These are phyloP conservation scores for Pollenia labialis DNA, from an alignment of 2,888 invertebrate genomes.

Conservation along the genomic window DNA sequence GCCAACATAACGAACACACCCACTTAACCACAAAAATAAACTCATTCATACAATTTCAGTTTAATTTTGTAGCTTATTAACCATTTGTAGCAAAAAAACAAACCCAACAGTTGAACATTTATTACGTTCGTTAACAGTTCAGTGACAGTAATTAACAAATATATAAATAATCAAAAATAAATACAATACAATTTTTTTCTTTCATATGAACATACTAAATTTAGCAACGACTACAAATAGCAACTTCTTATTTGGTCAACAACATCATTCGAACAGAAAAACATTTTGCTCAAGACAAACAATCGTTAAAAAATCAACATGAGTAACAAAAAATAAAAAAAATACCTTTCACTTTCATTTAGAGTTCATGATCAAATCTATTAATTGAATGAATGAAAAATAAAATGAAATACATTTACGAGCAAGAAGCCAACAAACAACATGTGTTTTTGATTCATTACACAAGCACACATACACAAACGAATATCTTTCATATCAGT, in stretches of 20 bases:
- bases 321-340: background rate
- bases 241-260: constrained; percentile 68
- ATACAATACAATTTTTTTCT: background rate
- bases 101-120: constrained; percentile 29
- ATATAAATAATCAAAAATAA: constrained; percentile 14
- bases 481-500: background rate
- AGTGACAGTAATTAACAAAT: constrained; percentile 69
- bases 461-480: background rate
- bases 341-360: constrained; percentile 72
- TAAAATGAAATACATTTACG: constrained; percentile 31
- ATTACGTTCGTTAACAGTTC: constrained; percentile 68
- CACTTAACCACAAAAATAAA: constrained; percentile 54
- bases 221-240: constrained; percentile 38
- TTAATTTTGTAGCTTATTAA: background rate
- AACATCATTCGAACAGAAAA: constrained; percentile 29
- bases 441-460: background rate
- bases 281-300: constrained; percentile 12
- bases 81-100: background rate
- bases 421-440: constrained; percentile 19
- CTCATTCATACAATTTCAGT: background rate
- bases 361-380: constrained; percentile 73
- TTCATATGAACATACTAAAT: constrained; percentile 25
- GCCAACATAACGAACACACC: constrained; percentile 51
- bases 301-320: constrained; percentile 4
- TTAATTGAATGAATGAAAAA: constrained; percentile 50